Base-by-base conservation (phyloP, 37 sponge, comb jelly and placozoan genomes). In the Lycopodina hypogea region DNA sequence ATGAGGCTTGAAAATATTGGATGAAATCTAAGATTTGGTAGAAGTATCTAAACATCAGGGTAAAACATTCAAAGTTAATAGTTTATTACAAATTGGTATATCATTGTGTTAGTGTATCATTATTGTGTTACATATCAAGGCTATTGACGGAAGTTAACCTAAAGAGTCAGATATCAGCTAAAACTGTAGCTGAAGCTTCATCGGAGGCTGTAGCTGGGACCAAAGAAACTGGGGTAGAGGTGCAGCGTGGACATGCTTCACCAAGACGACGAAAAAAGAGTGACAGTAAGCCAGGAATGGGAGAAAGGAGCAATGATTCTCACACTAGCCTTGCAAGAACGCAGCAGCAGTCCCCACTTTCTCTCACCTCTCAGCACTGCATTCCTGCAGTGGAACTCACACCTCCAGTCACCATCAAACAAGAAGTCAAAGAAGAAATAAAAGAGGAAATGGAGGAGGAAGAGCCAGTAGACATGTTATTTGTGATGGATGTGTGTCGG, bases 401-500 rank as follows among this genome's bases (percentile, higher is more conserved):
- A 45, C 48, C 42, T 35, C 42, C 9, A 22, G 45, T 23, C 71
- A 70, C 35, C 23, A 24, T 60, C 29, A 60, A 60, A 60, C 14
- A 7, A 60, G 28, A 23, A 60, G 12, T 12, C 61, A 60, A 60
- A 60, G 61, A 60, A 28, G 61, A 60, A 15, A n/a, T n/a, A n/a
- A n/a, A n/a, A n/a, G 61, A 60, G 17, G 17, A 7, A 4, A 51
- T 53, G 21, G n/a, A 53, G 35, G 74, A 73, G 32, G 45, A 33
- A 51, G 18, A 4, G 1, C 23, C 23, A 15, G 86, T 62, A 1
- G 56, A 63, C 19, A 7, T 78, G 45, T 62, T 37, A 0, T 67
- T 68, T 50, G 28, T 83, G 23, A 69, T 37, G 36, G 76, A 60
- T 37, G 80, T 80, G 26, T 76, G 84, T 42, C 41, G 22, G 72